A percentile compares a stretch with the other conserved stretches of the same genome.
Evolutionary conservation across 2,797 vertebrate genomes (phyloP).

Genomic region (Argentina silus): DNA sequence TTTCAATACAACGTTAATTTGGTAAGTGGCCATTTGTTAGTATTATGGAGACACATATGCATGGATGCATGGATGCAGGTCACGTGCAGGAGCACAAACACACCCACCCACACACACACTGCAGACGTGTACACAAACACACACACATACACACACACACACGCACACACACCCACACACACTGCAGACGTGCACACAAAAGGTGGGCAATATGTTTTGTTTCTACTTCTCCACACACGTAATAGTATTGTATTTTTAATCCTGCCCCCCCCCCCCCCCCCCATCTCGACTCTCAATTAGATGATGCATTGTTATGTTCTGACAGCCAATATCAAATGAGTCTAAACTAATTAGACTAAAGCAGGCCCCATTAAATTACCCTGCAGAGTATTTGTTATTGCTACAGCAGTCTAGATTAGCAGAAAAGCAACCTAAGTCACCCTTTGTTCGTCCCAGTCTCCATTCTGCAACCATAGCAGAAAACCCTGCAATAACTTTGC

Average conservation of each 20-base stretch:
- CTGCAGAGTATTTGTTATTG: constrained; percentile 55
- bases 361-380: constrained; percentile 51
- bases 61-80: not conserved
- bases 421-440: not conserved
- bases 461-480: constrained; percentile 30
- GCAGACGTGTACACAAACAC: no score
- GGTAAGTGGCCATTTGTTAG: constrained; percentile 20
- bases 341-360: constrained; percentile 65
- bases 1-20: constrained; percentile 17
- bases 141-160: not conserved
- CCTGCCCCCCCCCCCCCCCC: constrained; percentile 1
- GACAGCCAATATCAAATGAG: constrained; percentile 64
- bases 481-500: constrained; percentile 11
- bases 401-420: constrained; percentile 33
- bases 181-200: not conserved
- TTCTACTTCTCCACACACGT: not conserved
- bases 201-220: not conserved
- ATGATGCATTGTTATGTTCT: constrained; percentile 54
- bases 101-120: not conserved
- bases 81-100: not conserved
- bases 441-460: constrained; percentile 31
- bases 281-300: constrained; percentile 35
- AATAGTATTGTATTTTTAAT: constrained; percentile 28
- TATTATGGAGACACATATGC: constrained; percentile 5
- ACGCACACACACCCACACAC: not conserved